Evolutionary conservation across 37 sponge, comb jelly and placozoan species (phyloP), one percentile per base, ranked within the genome.

Genomic region (Corticium candelabrum): DNA sequence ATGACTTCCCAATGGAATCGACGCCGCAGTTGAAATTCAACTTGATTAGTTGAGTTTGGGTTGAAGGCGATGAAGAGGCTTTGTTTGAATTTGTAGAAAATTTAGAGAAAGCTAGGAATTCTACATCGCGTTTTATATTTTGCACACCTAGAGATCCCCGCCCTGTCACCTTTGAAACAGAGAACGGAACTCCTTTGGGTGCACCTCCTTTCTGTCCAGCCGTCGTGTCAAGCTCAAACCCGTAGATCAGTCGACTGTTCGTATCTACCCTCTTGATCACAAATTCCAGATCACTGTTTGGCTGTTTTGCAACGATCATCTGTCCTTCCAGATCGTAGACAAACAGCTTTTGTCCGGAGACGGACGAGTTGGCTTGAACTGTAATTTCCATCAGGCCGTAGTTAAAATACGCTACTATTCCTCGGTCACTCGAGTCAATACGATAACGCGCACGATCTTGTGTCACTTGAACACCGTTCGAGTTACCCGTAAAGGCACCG

Each of bases 241-340:
- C 62, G 62, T 50, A 50, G 21, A 50, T 50, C 62, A 50, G 62
- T 50, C 62, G 62, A 50, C 62, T 21, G 62, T 21, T 50, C 62
- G 62, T 50, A 21, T 50, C 62, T 11, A 50, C 21, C 62, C 11
- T 50, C 11, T 50, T 21, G 62, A 50, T 21, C 15, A 21, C 11
- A 21, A 50, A 50, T 27, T 21, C 62, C 15, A 11, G 62, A 11
- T 50, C 21, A 21, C 62, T 21, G 62, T 50, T 21, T 11, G 62
- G 21, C 11, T 21, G 11, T 50, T 50, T 50, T 27, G 21, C 21
- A 21, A 21, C 62, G 62, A 50, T 50, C 62, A 21, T 50, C 11
- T 50, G 11, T 27, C 21, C 11, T 11, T 50, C 21, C 62, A 50
- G 11, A 21, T 50, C 62, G 62, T 50, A 50, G 21, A 21, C 62